Conservation (phyloP, 2,797 vertebrate species). For the Falco rusticolus region DNA sequence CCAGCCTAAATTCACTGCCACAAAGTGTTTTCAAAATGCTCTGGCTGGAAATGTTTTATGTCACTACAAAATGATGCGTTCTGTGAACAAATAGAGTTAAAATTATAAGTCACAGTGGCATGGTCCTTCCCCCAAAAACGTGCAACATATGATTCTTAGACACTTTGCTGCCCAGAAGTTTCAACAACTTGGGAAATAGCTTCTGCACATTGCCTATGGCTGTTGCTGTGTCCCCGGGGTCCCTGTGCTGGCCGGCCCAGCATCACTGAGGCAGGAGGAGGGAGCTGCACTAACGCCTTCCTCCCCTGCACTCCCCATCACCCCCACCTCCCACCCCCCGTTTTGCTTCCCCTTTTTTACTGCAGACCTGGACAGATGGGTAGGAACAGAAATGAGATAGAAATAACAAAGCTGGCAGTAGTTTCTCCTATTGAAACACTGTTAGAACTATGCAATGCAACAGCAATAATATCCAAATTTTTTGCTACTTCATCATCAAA, state of each 20-base stretch:
- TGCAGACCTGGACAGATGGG: background rate
- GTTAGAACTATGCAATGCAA: background rate
- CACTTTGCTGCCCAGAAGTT: background rate
- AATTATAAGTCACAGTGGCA: background rate
- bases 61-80: too few species aligned
- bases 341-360: background rate
- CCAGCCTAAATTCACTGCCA: too few species aligned
- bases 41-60: background rate
- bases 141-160: too few species aligned
- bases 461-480: background rate
- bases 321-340: background rate
- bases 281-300: background rate
- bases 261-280: background rate
- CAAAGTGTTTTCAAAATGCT: background rate
- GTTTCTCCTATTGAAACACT: background rate
- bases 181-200: background rate
- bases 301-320: background rate
- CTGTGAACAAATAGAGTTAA: background rate
- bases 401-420: background rate
- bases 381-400: background rate
- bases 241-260: background rate
- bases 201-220: accelerated
- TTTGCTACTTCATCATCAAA: background rate
- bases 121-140: background rate
- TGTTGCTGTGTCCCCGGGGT: background rate